Percentiles rank a stretch among this genome's conserved stretches.
Conservation (phyloP, 2,113 vertebrate species). For the Daboia siamensis region DNA sequence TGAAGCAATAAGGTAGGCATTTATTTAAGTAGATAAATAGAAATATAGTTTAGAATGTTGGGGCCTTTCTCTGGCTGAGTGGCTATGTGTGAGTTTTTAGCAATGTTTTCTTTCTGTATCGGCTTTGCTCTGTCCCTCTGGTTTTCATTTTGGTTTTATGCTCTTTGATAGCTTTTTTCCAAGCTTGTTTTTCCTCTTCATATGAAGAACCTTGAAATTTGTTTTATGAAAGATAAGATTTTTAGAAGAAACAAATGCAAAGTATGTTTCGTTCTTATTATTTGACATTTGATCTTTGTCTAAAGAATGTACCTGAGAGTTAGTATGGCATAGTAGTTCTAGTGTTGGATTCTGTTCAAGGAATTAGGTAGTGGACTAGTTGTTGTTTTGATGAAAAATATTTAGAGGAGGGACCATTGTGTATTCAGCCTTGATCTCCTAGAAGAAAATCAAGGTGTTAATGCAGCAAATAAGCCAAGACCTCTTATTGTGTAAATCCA, state of each 20-base stretch:
- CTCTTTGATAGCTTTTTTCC: not conserved
- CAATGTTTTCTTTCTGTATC: not conserved
- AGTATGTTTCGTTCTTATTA: not conserved
- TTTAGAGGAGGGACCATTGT: not conserved
- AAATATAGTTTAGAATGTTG: not conserved
- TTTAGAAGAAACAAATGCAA: not conserved
- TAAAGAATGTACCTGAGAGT: not conserved
- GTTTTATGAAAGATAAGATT: not conserved
- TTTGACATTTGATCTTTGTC: not conserved
- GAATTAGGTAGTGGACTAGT: not conserved
- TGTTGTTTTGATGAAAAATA: not conserved
- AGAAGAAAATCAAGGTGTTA: not conserved
- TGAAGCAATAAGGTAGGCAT: constrained; percentile 87
- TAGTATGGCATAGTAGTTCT: not conserved
- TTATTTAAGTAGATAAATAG: not conserved
- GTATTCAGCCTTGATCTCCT: not conserved
- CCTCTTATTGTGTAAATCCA: not conserved
- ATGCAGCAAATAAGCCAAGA: not conserved
- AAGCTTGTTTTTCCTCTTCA: not conserved
- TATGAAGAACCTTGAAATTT: not conserved
- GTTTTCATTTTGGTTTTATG: not conserved
- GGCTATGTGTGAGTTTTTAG: not conserved
- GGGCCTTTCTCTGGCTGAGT: not conserved
- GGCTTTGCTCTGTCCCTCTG: not conserved
- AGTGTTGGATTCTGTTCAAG: not conserved